A percentile compares a stretch with the other conserved stretches of the same genome.
phyloP scores from a whole-genome alignment of 2,797 vertebrate genomes.

The Accipiter minullus region DNA sequence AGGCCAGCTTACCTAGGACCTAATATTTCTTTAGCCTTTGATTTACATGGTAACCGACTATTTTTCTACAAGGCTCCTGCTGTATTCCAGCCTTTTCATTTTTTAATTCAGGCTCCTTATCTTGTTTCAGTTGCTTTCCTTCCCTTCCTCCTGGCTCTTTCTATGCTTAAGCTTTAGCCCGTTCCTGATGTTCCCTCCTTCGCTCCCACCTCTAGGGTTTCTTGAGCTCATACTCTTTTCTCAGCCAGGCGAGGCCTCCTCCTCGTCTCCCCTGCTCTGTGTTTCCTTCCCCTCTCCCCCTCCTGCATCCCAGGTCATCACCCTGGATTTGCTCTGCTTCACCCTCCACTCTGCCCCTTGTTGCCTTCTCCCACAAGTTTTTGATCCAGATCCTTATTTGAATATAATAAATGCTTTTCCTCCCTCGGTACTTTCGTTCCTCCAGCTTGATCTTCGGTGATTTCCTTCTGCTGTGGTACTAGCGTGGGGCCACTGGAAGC shows the following conservation, averaged over 20 bases:
- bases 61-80: background rate
- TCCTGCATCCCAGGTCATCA: background rate
- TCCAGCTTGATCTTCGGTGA: background rate
- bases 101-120: background rate
- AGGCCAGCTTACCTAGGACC: background rate
- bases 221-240: background rate
- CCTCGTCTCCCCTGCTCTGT: background rate
- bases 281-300: background rate
- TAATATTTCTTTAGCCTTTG: background rate
- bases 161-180: background rate
- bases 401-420: background rate
- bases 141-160: background rate
- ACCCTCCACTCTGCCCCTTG: background rate
- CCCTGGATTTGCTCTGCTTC: background rate
- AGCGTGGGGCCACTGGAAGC: background rate
- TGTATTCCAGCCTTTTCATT: background rate
- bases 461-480: background rate
- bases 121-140: background rate
- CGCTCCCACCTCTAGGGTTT: rapidly evolving
- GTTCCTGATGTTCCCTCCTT: background rate
- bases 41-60: background rate
- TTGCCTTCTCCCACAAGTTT: background rate
- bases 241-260: background rate
- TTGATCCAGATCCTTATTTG: background rate
- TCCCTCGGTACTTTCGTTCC: background rate